Evolutionary conservation across 2,113 vertebrate species (phyloP).

Genomic region (Suricata suricatta): DNA sequence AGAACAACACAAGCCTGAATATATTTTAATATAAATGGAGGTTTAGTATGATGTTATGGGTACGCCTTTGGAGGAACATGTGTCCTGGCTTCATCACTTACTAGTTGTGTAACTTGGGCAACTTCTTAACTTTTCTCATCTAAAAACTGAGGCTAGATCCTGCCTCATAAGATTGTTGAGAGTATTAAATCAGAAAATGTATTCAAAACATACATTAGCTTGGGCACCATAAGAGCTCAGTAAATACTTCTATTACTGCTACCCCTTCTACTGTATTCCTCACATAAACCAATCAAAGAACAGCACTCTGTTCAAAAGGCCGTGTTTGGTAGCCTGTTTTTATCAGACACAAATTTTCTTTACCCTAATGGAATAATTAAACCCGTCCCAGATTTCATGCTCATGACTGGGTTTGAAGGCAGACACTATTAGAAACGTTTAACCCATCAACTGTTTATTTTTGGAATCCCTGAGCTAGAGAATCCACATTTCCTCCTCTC

Average conservation of each 20-base stretch:
- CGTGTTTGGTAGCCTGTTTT: not conserved
- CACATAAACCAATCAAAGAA: not conserved
- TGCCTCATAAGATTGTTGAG: not conserved
- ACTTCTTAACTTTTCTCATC: constrained; percentile 5
- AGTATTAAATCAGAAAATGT: not conserved
- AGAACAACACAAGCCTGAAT: not conserved
- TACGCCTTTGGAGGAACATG: not conserved
- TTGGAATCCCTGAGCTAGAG: constrained; percentile 16
- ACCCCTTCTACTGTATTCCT: not conserved
- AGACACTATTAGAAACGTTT: not conserved
- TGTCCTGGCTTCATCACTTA: not conserved
- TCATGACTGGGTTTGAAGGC: constrained; percentile 10
- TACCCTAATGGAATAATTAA: constrained; percentile 44
- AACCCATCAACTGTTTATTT: not conserved
- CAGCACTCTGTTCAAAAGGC: not conserved
- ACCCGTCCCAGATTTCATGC: not conserved
- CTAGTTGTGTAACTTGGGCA: not conserved
- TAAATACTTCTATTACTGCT: not conserved
- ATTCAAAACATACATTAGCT: not conserved
- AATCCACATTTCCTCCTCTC: not conserved
- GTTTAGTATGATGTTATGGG: not conserved
- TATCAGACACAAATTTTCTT: constrained; percentile 15
- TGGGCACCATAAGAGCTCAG: not conserved
- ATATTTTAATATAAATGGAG: not conserved
- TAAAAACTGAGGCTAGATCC: not conserved